Base-by-base conservation (phyloP, 2,797 vertebrate species). In the Melopsittacus undulatus region DNA sequence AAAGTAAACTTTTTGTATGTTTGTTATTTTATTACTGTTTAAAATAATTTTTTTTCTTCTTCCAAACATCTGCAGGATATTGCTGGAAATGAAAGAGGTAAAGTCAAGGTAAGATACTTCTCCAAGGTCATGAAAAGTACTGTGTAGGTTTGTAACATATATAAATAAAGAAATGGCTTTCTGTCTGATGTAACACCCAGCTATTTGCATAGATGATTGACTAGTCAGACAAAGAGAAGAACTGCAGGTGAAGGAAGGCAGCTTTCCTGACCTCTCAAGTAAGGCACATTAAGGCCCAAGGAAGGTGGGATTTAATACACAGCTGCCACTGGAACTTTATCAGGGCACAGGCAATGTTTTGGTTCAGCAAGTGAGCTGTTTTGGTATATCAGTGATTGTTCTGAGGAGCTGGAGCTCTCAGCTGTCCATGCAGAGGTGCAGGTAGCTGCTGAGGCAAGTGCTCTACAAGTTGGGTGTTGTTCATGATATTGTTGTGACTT, bases 91-190 rank as follows among this genome's bases (percentile, higher is more conserved):
- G 70, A 97, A 62, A 96, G 80, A 45, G 95, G 92, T 78, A 98
- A 97, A 93, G 98, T 98, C 97, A 99, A 99, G 98, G 99, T 99
- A 98, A 97, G 97, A 94, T 89, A 68, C 32, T 95, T 76, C 48
- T 63, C 36, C 75, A 72, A 85, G 57, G 45, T 36, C 30, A 14
- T 48, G 66, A 74, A 89, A 62, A 18, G n/a, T 59, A 45, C 49
- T 38, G 26, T 52, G 11, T 40, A 23, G 21, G 15, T 73, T 34
- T 91, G 24, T 54, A 62, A 76, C 23, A 3, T 2, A 6, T 52
- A 21, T 59, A 57, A 83, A 52, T 34, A 62, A 87, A 57, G 46
- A 59, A 83, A 52, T 59, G 38, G 19, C 23, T 79, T 46, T 88
- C 59, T 76, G 18, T 86, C 56, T 45, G 38, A 11, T 38, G 26